Conservation (phyloP, 2,113 vertebrate genomes). For the Hippocampus guttulatus region DNA sequence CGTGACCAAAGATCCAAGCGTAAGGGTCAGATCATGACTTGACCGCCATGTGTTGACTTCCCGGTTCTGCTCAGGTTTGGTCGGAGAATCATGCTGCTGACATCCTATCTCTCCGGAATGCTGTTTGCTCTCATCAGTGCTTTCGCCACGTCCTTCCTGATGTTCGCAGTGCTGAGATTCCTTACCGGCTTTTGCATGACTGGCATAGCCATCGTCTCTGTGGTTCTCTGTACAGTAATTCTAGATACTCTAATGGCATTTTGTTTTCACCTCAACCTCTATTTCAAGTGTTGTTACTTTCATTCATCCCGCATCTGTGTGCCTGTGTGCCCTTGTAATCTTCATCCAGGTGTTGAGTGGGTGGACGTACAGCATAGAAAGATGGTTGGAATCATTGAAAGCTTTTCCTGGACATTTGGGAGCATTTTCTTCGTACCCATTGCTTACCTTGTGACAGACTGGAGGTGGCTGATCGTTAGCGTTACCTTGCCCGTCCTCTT, state of each 20-base stretch:
- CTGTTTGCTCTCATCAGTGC: conserved; percentile 62
- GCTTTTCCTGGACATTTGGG: conserved; percentile 68
- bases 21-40: neutral
- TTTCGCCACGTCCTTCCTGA: conserved; percentile 64
- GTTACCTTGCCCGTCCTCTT: conserved; percentile 61
- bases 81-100: conserved; percentile 63
- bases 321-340: neutral
- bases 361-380: conserved; percentile 71
- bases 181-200: conserved; percentile 71
- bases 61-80: conserved; percentile 56
- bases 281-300: neutral
- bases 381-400: conserved; percentile 65
- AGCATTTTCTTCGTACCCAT: conserved; percentile 46
- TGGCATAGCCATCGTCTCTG: conserved; percentile 66
- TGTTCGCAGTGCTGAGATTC: conserved; percentile 70
- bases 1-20: neutral
- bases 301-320: neutral
- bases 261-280: neutral
- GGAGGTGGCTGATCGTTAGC: conserved; percentile 61
- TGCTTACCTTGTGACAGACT: conserved; percentile 70
- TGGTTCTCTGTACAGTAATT: conserved; percentile 63
- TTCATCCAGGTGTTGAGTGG: conserved; percentile 71
- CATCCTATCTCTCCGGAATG: conserved; percentile 59
- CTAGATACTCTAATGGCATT: neutral
- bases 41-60: neutral